Evolutionary conservation across 2,797 vertebrate species (phyloP), one percentile per base, ranked within the genome.

Genomic region (Takifugu rubripes): DNA sequence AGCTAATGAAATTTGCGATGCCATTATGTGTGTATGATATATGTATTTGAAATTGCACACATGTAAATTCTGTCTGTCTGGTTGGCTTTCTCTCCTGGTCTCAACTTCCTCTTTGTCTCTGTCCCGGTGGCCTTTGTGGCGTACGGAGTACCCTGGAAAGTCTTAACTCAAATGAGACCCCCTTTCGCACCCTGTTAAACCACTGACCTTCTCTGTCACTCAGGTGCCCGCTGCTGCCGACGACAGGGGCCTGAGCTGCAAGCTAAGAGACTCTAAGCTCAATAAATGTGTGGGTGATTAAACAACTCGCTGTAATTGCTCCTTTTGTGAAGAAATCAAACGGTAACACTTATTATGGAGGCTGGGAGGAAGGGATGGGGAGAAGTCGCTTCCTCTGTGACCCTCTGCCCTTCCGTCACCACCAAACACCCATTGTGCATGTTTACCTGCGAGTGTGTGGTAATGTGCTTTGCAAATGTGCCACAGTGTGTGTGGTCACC

Each of bases 251-350:
- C 83, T 85, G 88, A 84, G 84, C 86, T 85, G 85, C 83, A 86
- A 87, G 86, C 81, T 81, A 85, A 89, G 70, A 83, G 83, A 83
- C 82, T 73, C 73, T 36, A n/a, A 74, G 84, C 87, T 87, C 81
- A 78, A 88, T 86, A 86, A 88, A 87, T 88, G 78, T 81, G 82
- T 75, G 72, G 81, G 82, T 90, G 88, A 91, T 91, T 91, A 89
- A 89, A 90, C 85, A 88, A 87, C 83, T 85, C 84, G 76, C 79
- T 76, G 79, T 90, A 90, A 91, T 90, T 89, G 87, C 83, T 86
- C 84, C 83, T 90, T 91, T 88, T 88, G 87, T 85, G 84, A 75
- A 42, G 70, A 73, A 88, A 87, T 87, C 83, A 87, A 87, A 79
- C 61, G 66, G 78, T 80, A 75, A 77, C 82, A 66, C 78, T 89